Base-by-base conservation (phyloP, 2,888 invertebrate species). In the Euzophera pinguis region DNA sequence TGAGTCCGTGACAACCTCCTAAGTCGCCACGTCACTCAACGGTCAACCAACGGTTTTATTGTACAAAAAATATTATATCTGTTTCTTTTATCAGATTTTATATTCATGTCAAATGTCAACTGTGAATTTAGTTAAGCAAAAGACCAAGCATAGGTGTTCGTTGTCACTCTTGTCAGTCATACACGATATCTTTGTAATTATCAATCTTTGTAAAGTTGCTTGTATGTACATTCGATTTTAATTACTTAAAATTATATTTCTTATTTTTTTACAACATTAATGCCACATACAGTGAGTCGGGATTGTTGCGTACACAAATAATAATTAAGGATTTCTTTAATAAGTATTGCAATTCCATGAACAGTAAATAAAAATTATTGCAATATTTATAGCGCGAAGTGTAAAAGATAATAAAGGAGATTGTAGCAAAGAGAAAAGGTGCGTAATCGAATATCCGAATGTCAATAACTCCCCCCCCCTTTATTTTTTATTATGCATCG, bases 1-100 rank as follows among this genome's bases (percentile, higher is more conserved):
- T 74, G 75, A 75, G 70, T 65, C 60, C 67, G 64, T 68, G 78
- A 76, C 83, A 78, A 75, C 67, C 69, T 69, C 68, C 66, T 64
- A 39, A 39, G 39, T 39, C 39, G 71, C 57, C 66, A 64, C 78
- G 86, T 85, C 88, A 87, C 77, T 86, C 86, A 85, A 82, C 79
- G 84, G 84, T 85, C 87, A 86, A 64, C 75, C 74, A 73, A 83
- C 75, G 75, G 81, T 80, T 78, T 75, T 74, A 69, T 62, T 62
- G 60, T 60, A 67, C 69, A 75, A 69, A 67, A 73, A 74, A 67
- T 72, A 70, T 32, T 63, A 67, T 38, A 69, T 66, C 65, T 61
- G 61, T 56, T 60, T 59, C 72, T 72, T 78, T 75, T 75, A 70
- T 73, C 60, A 61, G 63, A 75, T 69, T 76, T 79, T 69, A 76